These are phyloP conservation scores for Poeciliopsis prolifica DNA, from an alignment of 2,113 vertebrate species.

Conservation along the genomic window DNA sequence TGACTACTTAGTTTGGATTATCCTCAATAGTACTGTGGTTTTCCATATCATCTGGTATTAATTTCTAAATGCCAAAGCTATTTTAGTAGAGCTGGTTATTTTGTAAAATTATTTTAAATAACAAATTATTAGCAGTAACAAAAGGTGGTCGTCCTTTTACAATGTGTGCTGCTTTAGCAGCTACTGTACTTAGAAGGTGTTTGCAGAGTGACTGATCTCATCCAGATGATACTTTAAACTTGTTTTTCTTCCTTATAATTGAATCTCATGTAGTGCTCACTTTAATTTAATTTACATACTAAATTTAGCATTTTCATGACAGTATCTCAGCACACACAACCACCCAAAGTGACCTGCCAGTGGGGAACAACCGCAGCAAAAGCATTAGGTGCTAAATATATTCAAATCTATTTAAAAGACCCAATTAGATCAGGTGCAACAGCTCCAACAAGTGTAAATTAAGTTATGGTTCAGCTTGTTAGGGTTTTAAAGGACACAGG, in stretches of 20 bases:
- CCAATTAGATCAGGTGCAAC: not conserved
- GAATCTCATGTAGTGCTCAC: not conserved
- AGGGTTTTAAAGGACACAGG: conserved; percentile 1
- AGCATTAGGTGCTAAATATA: conserved; percentile 7
- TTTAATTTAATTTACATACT: not conserved
- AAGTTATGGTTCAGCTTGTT: not conserved
- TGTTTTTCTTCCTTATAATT: not conserved
- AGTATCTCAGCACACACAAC: too few relatives aligned
- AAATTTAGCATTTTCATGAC: not conserved
- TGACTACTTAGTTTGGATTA: too few relatives aligned
- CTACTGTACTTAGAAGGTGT: not conserved
- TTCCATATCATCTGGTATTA: too few relatives aligned
- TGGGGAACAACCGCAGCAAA: not conserved
- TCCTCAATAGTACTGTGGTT: too few relatives aligned
- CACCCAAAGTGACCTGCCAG: too few relatives aligned
- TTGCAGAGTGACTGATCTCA: not conserved
- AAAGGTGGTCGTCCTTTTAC: not conserved
- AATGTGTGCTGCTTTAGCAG: not conserved
- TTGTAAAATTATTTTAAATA: too few relatives aligned
- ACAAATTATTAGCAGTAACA: too few relatives aligned
- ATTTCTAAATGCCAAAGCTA: too few relatives aligned
- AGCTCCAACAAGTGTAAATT: not conserved
- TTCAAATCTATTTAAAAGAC: conserved; percentile 1
- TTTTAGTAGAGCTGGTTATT: too few relatives aligned
- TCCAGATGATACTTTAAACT: not conserved